Conservation (phyloP, 2,888 invertebrate species). For the Drosophila paranaensis region DNA sequence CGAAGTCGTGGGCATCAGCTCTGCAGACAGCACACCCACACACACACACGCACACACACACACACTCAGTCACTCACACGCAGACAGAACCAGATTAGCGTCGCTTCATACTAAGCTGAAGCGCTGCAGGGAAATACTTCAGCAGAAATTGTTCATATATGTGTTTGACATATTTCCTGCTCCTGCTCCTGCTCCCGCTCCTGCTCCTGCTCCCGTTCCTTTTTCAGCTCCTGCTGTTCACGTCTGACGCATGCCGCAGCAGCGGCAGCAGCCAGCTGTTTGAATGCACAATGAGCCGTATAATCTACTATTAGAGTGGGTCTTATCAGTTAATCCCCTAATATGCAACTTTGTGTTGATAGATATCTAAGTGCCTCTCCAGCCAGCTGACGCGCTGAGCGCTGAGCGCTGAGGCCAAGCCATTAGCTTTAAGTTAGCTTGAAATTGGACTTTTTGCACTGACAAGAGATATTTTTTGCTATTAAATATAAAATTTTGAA, state of each 20-base stretch:
- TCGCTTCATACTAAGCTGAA: conserved; percentile 1
- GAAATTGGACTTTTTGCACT: no score
- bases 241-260: conserved; percentile 6
- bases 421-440: no score
- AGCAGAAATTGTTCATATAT: conserved; percentile 1
- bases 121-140: conserved; percentile 4
- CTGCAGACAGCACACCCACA: conserved; percentile 9
- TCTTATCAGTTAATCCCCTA: not conserved
- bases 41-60: not conserved
- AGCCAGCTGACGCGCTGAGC: not conserved
- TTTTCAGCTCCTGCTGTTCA: conserved; percentile 7
- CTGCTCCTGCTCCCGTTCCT: conserved; percentile 3
- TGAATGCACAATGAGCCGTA: conserved; percentile 7
- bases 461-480: no score
- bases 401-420: no score
- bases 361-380: not conserved
- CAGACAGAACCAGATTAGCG: conserved; percentile 2
- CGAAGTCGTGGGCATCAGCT: conserved; percentile 13
- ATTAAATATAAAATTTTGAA: no score
- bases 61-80: not conserved
- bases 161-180: conserved; percentile 7
- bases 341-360: not conserved
- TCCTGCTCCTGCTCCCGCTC: not conserved
- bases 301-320: not conserved
- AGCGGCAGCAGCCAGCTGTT: conserved; percentile 3